Evolutionary conservation across 2,888 invertebrate genomes (phyloP).

Genomic region (Agonopterix arenella): DNA sequence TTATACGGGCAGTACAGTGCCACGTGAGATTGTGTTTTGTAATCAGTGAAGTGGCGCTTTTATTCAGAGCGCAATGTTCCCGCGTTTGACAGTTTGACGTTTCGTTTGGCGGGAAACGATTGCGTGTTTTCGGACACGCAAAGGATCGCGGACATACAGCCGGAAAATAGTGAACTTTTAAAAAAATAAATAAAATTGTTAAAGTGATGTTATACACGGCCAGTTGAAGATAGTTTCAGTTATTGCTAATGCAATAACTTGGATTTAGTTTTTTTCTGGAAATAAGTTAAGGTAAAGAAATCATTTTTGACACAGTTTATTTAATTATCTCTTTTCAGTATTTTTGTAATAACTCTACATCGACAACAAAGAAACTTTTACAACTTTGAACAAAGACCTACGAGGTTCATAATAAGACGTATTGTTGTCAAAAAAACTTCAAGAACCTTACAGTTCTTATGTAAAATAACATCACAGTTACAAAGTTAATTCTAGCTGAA

Average conservation of each 20-base stretch:
- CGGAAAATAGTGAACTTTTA: constrained; percentile 38
- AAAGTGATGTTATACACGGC: constrained; percentile 54
- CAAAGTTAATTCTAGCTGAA: too few relatives aligned
- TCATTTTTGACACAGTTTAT: too few relatives aligned
- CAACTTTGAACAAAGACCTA: too few relatives aligned
- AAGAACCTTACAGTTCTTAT: too few relatives aligned
- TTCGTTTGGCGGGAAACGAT: constrained; percentile 65
- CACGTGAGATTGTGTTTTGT: constrained; percentile 73
- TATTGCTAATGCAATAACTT: constrained; percentile 70
- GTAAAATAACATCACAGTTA: too few relatives aligned
- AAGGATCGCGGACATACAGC: constrained; percentile 28
- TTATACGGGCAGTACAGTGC: constrained; percentile 46
- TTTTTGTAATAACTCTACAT: too few relatives aligned
- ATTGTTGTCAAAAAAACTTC: too few relatives aligned
- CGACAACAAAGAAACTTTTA: too few relatives aligned
- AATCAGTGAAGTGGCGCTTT: constrained; percentile 74
- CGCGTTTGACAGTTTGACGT: constrained; percentile 71
- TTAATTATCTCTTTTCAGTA: too few relatives aligned
- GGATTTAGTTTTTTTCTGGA: constrained; percentile 49
- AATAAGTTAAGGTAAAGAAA: constrained; percentile 27
- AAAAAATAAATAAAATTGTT: constrained; percentile 19
- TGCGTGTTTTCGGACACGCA: constrained; percentile 33
- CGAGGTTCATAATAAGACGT: too few relatives aligned
- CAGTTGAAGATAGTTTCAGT: constrained; percentile 62
- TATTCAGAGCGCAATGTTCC: constrained; percentile 64